Base-by-base conservation (phyloP, 2,888 invertebrate species). In the Nomada goodeniana region DNA sequence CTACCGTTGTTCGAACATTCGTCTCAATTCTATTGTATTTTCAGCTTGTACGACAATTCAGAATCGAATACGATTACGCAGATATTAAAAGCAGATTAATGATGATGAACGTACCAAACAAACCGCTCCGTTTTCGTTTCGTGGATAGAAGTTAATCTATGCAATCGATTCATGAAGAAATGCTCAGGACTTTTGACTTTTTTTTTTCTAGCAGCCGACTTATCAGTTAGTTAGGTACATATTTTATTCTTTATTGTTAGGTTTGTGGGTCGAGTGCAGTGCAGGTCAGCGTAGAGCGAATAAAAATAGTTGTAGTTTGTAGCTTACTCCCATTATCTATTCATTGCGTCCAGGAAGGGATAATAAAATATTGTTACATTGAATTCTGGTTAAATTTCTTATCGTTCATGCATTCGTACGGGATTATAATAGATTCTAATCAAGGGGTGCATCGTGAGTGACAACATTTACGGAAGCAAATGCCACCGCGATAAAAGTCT, bases 41-140 rank as follows among this genome's bases (percentile, higher is more conserved):
- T 0, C 93, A 96, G 96, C 88, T 96, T 74, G 84, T 96, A 71
- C 95, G 95, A 84, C 95, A 95, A 89, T 96, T 95, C 90, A 95
- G 94, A 90, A 93, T 96, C 64, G 96, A 96, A 89, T 96, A 96
- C 89, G 95, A 96, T 89, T 96, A 96, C 90, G 96, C 96, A 18
- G 96, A 96, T 78, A 95, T 96, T 64, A 92, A 93, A 75, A 95
- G 95, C 72, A 95, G 95, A 63, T 95, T 95, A 87, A 94, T 94
- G 87, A 95, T 96, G 89, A 94, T 96, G 82, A 95, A 96, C 26
- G 94, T 94, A 80, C 96, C 96, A 4, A 95, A 95, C 87, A 95
- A 95, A 89, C 94, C 95, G 11, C 93, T 96, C 78, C 96, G 95
- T 91, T 95, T 96, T 91, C 95, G 96, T 90, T 96, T 96, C 92